Evolutionary conservation across 2,888 invertebrate genomes (phyloP).

Genomic region (Chromoteleia sp.): DNA sequence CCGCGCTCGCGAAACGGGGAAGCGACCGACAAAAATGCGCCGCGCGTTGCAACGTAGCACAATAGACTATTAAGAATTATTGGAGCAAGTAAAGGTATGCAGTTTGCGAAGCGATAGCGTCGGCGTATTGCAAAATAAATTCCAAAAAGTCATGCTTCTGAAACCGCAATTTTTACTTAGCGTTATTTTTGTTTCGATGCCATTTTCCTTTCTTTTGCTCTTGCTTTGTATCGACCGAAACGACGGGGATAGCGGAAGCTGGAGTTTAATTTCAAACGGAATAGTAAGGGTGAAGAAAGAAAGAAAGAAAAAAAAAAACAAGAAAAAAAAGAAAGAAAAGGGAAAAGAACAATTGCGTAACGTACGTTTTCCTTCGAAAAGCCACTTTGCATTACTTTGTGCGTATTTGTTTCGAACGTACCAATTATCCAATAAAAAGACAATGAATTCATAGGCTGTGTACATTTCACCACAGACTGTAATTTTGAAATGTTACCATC

Average conservation of each 20-base stretch:
- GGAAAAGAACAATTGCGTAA: not conserved
- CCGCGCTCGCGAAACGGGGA: conserved; percentile 45
- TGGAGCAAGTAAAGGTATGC: conserved; percentile 66
- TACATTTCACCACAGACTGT: conserved; percentile 56
- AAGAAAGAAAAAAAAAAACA: not conserved
- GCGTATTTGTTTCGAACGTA: conserved; percentile 39
- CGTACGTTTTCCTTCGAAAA: conserved; percentile 23
- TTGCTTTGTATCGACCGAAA: too few species aligned
- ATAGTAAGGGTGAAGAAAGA: too few species aligned
- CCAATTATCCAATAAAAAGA: conserved; percentile 54
- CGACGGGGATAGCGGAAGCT: too few species aligned
- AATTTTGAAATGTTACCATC: conserved; percentile 70
- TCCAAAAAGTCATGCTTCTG: conserved; percentile 22
- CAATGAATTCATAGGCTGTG: conserved; percentile 49
- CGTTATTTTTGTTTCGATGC: not conserved
- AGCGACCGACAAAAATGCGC: conserved; percentile 56
- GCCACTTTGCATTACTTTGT: conserved; percentile 30
- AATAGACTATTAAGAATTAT: conserved; percentile 66
- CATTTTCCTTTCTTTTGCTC: too few species aligned
- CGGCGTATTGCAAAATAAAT: conserved; percentile 28
- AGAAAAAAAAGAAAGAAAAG: not conserved
- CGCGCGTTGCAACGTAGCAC: conserved; percentile 44
- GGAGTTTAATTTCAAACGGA: too few species aligned
- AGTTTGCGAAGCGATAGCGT: conserved; percentile 36
- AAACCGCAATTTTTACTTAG: not conserved